Conservation (phyloP, 2,888 invertebrate species). For the Hypena proboscidalis region DNA sequence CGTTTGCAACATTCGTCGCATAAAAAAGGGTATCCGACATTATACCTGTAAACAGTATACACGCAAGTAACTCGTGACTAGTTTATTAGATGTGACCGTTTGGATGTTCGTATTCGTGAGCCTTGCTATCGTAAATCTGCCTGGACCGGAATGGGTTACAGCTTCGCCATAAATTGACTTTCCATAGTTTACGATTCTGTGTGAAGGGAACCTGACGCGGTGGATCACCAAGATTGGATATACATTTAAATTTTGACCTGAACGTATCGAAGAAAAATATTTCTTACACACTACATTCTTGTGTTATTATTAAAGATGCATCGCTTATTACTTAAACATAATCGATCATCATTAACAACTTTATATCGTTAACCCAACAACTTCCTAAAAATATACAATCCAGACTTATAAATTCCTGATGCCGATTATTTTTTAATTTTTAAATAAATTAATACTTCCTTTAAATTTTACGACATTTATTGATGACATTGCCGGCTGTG, state of each 20-base stretch:
- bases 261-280: constrained; percentile 18
- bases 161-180: constrained; percentile 79
- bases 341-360: too few species aligned
- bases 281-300: too few species aligned
- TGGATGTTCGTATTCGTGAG: constrained; percentile 71
- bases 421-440: too few species aligned
- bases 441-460: too few species aligned
- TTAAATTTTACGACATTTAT: too few species aligned
- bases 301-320: too few species aligned
- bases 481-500: too few species aligned
- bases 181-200: constrained; percentile 78
- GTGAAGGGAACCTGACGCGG: constrained; percentile 65
- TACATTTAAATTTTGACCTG: constrained; percentile 48
- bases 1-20: not conserved
- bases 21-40: too few species aligned
- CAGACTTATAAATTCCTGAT: too few species aligned
- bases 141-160: constrained; percentile 72
- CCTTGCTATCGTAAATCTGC: constrained; percentile 77
- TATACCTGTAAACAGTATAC: constrained; percentile 34
- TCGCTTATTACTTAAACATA: too few species aligned
- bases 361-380: too few species aligned
- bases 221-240: constrained; percentile 49
- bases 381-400: too few species aligned
- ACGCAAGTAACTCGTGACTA: constrained; percentile 52
- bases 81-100: constrained; percentile 66